Base-by-base conservation (phyloP, 2,888 invertebrate species). In the Rugalucina vietnamica region DNA sequence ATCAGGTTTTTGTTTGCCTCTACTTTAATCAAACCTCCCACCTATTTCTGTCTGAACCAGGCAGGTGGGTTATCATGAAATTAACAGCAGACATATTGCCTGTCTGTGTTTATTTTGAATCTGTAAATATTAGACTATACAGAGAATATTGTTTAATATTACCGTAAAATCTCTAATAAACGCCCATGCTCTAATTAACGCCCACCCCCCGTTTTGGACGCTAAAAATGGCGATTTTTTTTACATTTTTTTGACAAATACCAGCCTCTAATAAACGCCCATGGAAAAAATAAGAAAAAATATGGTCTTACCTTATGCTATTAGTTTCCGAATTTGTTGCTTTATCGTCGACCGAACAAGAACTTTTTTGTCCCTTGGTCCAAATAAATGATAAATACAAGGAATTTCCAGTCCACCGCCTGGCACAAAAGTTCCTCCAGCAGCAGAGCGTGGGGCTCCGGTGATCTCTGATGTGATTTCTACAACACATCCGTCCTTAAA, bases 21-120 rank as follows among this genome's bases (percentile, higher is more conserved):
- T n/a, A n/a, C n/a, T n/a, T 43, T 43, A 43, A 43, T 21, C 4
- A 54, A 54, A 8, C 54, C 54, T 54, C 54, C 54, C 54, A 54
- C 54, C 54, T 54, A 8, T n/a, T 18, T 54, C 4, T n/a, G 21
- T 8, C 10, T 18, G 21, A 21, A 54, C 3, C 65, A 65, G 65
- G 34, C 65, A 65, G 65, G 65, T 65, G 65, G 34, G 32, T 65
- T 65, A 65, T 65, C 21, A 65, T 34, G 8, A 32, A 65, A 65
- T 65, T 29, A 65, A 65, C 27, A 21, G 34, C 34, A 14, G 65
- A 65, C 65, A n/a, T 34, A 8, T 1, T 65, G 18, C 34, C 21
- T 65, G 65, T 65, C 65, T 12, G 34, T 65, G 65, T 65, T 65
- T 65, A 65, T 65, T 65, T 34, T 14, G 29, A 65, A 32, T 24